Evolutionary conservation across 2,113 vertebrate genomes (phyloP).

Genomic region (Dasyprocta punctata): DNA sequence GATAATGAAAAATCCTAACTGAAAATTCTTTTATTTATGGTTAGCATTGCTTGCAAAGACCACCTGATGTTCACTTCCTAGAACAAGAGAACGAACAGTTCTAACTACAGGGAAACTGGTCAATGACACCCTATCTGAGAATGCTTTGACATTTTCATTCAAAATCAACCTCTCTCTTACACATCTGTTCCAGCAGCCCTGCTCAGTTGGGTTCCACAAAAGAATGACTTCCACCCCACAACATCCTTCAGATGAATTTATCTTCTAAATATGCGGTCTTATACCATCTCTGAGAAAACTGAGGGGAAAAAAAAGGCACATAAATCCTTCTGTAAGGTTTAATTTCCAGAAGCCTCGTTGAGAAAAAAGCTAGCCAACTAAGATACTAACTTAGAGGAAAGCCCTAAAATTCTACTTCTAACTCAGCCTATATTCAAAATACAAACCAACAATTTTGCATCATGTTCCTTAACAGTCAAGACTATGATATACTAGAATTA

Average conservation of each 20-base stretch:
- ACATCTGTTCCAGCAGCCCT: neutral
- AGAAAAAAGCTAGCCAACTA: neutral
- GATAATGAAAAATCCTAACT: neutral
- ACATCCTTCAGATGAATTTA: neutral
- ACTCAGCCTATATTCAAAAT: neutral
- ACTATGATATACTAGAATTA: neutral
- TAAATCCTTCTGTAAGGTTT: neutral
- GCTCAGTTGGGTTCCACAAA: neutral
- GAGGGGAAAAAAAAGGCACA: neutral
- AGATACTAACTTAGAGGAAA: neutral
- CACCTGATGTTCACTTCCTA: neutral
- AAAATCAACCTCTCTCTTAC: neutral
- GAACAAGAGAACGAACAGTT: neutral
- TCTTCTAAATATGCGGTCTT: neutral
- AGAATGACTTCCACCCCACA: neutral
- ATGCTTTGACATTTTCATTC: neutral
- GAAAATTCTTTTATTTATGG: neutral
- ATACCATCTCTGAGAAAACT: neutral
- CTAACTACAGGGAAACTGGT: neutral
- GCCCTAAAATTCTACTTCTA: neutral
- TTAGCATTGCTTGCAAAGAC: neutral
- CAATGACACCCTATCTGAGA: neutral
- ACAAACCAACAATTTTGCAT: too few relatives aligned
- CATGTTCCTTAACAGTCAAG: neutral
- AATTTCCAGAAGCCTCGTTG: neutral